Evolutionary conservation across 2,797 vertebrate genomes (phyloP), one percentile per base, ranked within the genome.

Genomic region (Scyliorhinus canicula): DNA sequence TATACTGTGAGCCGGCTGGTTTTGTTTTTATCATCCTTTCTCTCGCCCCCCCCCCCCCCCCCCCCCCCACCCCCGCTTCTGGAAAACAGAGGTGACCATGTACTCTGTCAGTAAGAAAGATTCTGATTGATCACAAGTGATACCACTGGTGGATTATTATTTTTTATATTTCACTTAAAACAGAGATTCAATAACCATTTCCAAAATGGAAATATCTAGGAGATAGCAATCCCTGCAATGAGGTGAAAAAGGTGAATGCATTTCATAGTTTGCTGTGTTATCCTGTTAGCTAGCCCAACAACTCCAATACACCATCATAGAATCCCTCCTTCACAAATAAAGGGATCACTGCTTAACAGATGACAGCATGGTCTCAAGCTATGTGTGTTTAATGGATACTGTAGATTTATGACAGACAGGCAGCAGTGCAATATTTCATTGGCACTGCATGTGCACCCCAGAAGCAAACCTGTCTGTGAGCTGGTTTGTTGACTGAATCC

Each of bases 61-160:
- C n/a, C n/a, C n/a, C n/a, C n/a, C n/a, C 14, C 60, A 5, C 44
- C 31, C 26, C 5, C 31, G 26, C 52, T 50, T 69, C 44, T 35
- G 50, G 31, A 60, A 88, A 35, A 55, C 31, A 57, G 86, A 35
- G 52, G 12, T 35, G 86, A 60, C 86, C 57, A 31, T 35, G 60
- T 47, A 93, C 65, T 55, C 50, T 7, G 65, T 16, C 67, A 71
- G 47, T 50, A 47, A 94, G 93, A 52, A 71, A 31, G 44, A 8
- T 69, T 93, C 91, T 67, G n/a, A 93, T 93, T 50, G 91, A 71
- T 94, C 67, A 9, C 57, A 90, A 14, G 31, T 90, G 14, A 90
- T 8, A 94, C 28, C 6, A 35, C 8, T 71, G 31, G 40, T 57
- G 40, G 91, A 11, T 93, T n/a, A n/a, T n/a, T n/a, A n/a, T 35